Conservation (phyloP, 2,888 invertebrate species). For the Spisula solida region DNA sequence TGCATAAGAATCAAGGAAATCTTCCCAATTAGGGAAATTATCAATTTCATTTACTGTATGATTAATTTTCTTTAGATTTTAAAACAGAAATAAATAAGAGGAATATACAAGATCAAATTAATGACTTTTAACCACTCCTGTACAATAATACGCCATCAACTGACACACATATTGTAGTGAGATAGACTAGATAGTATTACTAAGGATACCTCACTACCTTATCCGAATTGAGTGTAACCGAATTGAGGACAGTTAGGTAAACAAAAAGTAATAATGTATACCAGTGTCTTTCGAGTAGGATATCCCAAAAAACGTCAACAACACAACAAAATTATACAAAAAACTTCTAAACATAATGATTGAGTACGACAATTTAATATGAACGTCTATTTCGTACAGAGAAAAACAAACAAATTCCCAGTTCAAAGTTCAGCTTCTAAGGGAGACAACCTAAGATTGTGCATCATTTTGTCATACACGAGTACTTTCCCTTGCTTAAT, state of each 20-base stretch:
- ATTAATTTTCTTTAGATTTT: too few relatives aligned
- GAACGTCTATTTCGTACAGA: background rate
- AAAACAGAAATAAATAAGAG: too few relatives aligned
- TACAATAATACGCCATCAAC: too few relatives aligned
- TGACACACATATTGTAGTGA: too few relatives aligned
- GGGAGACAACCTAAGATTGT: background rate
- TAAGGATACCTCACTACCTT: background rate
- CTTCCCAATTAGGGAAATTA: too few relatives aligned
- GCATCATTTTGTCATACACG: background rate
- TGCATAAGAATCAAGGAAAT: too few relatives aligned
- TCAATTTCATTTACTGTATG: too few relatives aligned
- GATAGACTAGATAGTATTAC: too few relatives aligned
- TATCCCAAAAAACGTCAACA: background rate
- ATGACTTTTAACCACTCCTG: too few relatives aligned
- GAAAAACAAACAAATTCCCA: background rate
- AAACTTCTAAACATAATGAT: background rate
- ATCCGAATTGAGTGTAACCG: constrained; percentile 34
- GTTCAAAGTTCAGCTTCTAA: constrained; percentile 2
- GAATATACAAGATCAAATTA: too few relatives aligned
- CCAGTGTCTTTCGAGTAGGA: constrained; percentile 15
- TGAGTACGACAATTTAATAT: background rate
- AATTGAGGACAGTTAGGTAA: constrained; percentile 18
- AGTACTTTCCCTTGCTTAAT: background rate
- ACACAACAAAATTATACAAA: background rate
- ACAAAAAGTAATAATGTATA: constrained; percentile 6